Evolutionary conservation across 2,113 vertebrate species (phyloP), one percentile per base, ranked within the genome.

Genomic region (Plecturocebus donacophilus): DNA sequence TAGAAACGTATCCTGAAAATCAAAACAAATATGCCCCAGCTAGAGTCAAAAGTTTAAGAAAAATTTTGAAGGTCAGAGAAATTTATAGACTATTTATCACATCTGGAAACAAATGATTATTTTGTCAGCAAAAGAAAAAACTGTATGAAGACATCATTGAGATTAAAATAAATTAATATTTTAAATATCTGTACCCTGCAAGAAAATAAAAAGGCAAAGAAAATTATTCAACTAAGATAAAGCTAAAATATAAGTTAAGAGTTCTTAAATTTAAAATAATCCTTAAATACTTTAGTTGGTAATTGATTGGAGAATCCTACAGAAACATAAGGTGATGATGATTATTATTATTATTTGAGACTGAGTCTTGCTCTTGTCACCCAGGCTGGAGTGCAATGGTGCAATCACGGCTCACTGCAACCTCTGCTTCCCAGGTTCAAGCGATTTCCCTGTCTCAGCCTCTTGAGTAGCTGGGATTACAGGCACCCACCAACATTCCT

Each of bases 261-360:
- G 12, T 76, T 84, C n/a, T 89, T 80, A 89, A 79, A 90, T 94
- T 95, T 87, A 47, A 87, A 97, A 77, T 81, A 96, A 92, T n/a
- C 91, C 21, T 42, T 75, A 45, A 89, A 84, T 16, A 35, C 3
- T 89, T 1, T 21, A 81, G 16, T 38, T 86, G 16, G 32, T 70
- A 76, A 90, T 80, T 35, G 32, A 87, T 19, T 82, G 14, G 25
- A 91, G 8, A 82, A 58, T 87, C 16, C 90, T 91, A 86, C 0
- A 79, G 40, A 83, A 87, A 79, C 2, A 23, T 25, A 30, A 64
- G 6, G 32, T 64, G 27, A 64, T 64, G 5, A 19, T 6, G 5
- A 12, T 49, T 49, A 58, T 3, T 23, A 58, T 8, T 58, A 58
- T 23, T 58, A 58, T 61, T 64, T 64, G 61, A 64, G 12, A 30